Evolutionary conservation across 2,888 invertebrate genomes (phyloP), one percentile per base, ranked within the genome.

Genomic region (Atethmia centrago): DNA sequence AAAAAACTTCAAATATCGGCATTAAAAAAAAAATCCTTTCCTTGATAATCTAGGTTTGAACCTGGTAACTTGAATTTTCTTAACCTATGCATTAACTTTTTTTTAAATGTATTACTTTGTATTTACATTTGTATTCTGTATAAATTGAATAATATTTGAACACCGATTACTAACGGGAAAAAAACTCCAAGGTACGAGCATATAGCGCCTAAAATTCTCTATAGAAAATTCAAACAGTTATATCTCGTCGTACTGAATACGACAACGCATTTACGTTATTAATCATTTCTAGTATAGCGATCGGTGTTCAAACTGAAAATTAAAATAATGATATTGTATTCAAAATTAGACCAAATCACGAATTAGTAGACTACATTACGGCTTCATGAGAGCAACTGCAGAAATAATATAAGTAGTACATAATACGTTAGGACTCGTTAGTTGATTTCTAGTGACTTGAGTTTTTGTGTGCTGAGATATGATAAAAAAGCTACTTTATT

Each of bases 321-420:
- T 58, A 47, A 64, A 53, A 62, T 31, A 31, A 62, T 25, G 14
- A 40, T 56, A 49, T 59, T 1, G 25, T 68, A 58, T 78, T 66
- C 51, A 71, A 82, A 74, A 64, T 66, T 84, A 84, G 84, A 86
- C 78, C 85, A 78, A 86, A 67, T 68, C 68, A 78, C 78, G 74
- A 81, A 81, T 86, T 76, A 76, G 0, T 81, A 84, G 49, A 67
- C n/a, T 62, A 59, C 66, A 76, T 55, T 74, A 65, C 53, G 53
- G 64, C 70, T 78, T 75, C 68, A 25, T 36, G 31, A 83, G 25
- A 68, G 58, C 45, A 65, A 61, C n/a, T 8, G 45, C 72, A 69
- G 42, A 65, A 77, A 61, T 84, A 83, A 49, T 73, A 59, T 83
- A 70, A 53, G 45, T 67, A 74, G 73, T 80, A 79, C 70, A 71